Evolutionary conservation across 2,113 vertebrate species (phyloP).

Genomic region (Epinephelus cyanopodus): DNA sequence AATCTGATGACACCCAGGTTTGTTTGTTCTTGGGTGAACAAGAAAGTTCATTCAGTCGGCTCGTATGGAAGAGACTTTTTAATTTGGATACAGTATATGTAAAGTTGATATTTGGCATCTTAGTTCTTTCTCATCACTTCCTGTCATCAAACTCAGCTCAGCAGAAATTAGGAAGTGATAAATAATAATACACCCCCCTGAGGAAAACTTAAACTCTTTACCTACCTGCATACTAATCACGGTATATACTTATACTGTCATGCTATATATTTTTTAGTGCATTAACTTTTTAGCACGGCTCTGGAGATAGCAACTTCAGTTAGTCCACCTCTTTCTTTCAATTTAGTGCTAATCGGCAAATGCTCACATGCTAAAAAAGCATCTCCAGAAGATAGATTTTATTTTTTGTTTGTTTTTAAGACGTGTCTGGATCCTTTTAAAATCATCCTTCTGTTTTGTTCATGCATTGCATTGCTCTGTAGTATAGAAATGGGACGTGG

Average conservation of each 20-base stretch:
- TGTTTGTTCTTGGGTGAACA: not conserved
- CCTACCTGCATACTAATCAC: not conserved
- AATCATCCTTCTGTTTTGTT: no score
- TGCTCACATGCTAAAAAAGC: no score
- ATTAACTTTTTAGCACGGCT: no score
- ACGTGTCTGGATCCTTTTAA: no score
- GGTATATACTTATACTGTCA: no score
- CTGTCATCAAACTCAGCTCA: not conserved
- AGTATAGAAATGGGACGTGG: not conserved
- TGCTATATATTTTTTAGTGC: no score
- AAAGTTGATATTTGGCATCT: not conserved
- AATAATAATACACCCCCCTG: not conserved
- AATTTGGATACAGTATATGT: not conserved
- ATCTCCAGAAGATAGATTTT: no score
- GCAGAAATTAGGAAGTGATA: no score
- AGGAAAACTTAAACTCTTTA: not conserved
- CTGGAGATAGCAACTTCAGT: no score
- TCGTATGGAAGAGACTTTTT: not conserved
- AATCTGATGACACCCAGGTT: not conserved
- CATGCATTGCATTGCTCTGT: not conserved
- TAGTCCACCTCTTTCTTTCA: no score
- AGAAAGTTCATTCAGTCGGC: not conserved
- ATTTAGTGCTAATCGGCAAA: not conserved
- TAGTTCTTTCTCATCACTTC: not conserved
- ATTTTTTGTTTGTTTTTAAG: no score